Base-by-base conservation (phyloP, 2,888 invertebrate species). In the Heliconius ismenius region DNA sequence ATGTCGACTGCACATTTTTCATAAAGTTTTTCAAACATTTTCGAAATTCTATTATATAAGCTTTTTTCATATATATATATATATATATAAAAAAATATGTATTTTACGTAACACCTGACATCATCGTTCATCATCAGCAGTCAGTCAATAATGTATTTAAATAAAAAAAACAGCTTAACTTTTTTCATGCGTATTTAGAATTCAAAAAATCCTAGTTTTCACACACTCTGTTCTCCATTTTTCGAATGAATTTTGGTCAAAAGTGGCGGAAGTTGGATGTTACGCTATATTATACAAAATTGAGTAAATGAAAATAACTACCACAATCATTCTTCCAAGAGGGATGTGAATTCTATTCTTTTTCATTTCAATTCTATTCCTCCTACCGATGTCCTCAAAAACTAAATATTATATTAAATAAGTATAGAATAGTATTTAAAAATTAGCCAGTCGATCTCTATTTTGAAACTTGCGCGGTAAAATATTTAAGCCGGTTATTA, bases 401-500 rank as follows among this genome's bases (percentile, higher is more conserved):
- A 54, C 10, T 18, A n/a, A 70, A 69, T 9, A 58, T 3, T 32
- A 36, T 18, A 24, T 32, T n/a, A 36, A 32, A 24, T n/a, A 58
- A n/a, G 11, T 32, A n/a, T 36, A 9, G 21, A 24, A 73, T 73
- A 63, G 32, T 21, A n/a, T 28, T 32, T 13, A 28, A n/a, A 26
- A 26, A 63, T 43, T 0, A 60, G 9, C 26, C 26, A 26, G 26
- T 26, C 26, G 26, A 26, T 49, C 32, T 49, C 43, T 49, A 74
- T 54, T 64, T 64, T 54, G 28, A 54, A 21, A 39, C 21, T 65
- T 65, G 70, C 72, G 58, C 72, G 58, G 65, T 60, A 60, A 73
- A 76, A 63, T 73, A 68, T 60, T 77, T 64, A 74, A 72, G 58
- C 74, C 62, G 58, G 36, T 62, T 76, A 74, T 76, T 74, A 78